phyloP scores from a whole-genome alignment of 2,797 vertebrate genomes.

The Sorex maritimensis region DNA sequence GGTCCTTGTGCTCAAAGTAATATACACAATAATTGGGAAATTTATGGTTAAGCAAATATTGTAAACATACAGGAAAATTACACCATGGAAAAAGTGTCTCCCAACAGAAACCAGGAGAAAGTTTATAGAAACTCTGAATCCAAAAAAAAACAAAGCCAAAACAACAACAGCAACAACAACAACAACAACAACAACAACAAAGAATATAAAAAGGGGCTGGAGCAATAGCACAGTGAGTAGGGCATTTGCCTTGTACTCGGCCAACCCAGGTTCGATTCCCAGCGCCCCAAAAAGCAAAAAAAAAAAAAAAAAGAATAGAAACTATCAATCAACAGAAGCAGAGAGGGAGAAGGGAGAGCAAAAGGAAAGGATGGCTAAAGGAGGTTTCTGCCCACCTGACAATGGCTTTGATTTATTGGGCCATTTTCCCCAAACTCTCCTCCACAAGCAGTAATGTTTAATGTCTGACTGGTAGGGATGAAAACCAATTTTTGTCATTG shows the following conservation, averaged over 20 bases:
- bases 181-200: too few species aligned
- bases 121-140: neutral
- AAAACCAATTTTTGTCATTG: slow-evolving; percentile 19
- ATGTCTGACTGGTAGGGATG: neutral
- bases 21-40: slow-evolving; percentile 5
- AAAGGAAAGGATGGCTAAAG: slow-evolving; percentile 19
- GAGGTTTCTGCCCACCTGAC: neutral
- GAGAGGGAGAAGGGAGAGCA: neutral
- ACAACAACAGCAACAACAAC: too few species aligned
- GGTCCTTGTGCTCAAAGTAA: slow-evolving; percentile 14
- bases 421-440: neutral
- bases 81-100: too few species aligned
- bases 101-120: too few species aligned
- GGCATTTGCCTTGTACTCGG: too few species aligned
- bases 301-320: too few species aligned
- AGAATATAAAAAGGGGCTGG: too few species aligned
- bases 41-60: slow-evolving; percentile 29
- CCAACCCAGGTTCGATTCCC: too few species aligned
- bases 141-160: too few species aligned
- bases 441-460: neutral
- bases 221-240: too few species aligned
- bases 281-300: too few species aligned
- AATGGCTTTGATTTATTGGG: slow-evolving; percentile 5
- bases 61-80: slow-evolving; percentile 27
- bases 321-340: neutral